These are phyloP conservation scores for Paelopatides confundens DNA, from an alignment of 53 echinoderm and acorn worm genomes.

Conservation along the genomic window DNA sequence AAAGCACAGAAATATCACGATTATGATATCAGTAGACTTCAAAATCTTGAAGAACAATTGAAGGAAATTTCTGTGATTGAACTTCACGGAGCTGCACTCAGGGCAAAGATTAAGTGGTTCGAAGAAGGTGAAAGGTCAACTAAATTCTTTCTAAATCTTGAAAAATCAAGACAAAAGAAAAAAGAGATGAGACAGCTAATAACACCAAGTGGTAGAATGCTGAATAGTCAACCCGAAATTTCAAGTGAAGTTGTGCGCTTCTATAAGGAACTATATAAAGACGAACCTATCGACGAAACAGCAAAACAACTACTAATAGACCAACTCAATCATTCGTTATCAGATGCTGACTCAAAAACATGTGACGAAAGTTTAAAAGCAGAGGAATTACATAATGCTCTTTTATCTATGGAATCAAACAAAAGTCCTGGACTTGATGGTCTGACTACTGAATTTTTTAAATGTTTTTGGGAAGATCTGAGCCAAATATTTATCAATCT, in stretches of 20 bases:
- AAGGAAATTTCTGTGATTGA: neutral
- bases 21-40: neutral
- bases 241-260: neutral
- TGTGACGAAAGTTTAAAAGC: neutral
- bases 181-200: neutral
- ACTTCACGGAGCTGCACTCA: neutral
- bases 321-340: neutral
- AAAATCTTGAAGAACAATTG: neutral
- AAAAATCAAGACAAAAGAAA: conserved; percentile 6
- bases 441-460: neutral
- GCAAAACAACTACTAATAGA: neutral
- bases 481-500: neutral
- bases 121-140: conserved; percentile 13
- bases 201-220: neutral
- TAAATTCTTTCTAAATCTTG: conserved; percentile 23
- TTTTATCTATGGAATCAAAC: neutral
- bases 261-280: neutral
- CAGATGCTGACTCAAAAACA: neutral
- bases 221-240: neutral
- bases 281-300: neutral
- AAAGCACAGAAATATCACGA: conserved; percentile 17
- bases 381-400: neutral
- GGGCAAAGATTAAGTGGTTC: neutral
- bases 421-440: conserved; percentile 42
- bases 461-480: neutral